phyloP scores from a whole-genome alignment of 2,113 vertebrate genomes.

The Dendropsophus ebraccatus region DNA sequence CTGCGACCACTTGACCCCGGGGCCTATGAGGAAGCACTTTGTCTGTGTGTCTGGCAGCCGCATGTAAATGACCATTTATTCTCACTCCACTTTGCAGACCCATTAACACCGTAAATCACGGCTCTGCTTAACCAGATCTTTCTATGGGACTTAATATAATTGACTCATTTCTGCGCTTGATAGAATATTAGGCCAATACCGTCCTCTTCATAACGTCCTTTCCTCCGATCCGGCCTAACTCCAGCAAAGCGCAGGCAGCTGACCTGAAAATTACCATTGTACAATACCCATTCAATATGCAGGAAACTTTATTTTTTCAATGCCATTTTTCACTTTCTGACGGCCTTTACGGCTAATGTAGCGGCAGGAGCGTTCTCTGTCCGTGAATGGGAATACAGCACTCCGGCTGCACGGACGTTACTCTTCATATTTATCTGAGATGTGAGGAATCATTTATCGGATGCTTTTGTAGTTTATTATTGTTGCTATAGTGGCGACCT shows the following conservation, averaged over 20 bases:
- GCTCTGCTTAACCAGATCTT: not conserved
- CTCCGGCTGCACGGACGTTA: not conserved
- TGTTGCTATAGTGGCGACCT: not conserved
- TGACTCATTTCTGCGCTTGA: not conserved
- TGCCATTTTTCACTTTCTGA: not conserved
- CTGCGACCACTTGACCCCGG: not conserved
- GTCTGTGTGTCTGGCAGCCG: not conserved
- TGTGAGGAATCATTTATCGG: not conserved
- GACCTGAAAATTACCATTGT: not conserved
- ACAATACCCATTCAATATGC: not conserved
- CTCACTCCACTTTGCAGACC: not conserved
- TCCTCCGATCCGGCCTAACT: not conserved
- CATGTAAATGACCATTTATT: not conserved
- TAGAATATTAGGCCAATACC: not conserved
- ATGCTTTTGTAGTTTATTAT: not conserved
- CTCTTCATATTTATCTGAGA: not conserved
- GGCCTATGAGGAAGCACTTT: not conserved
- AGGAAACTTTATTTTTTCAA: not conserved
- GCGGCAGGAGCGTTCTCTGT: not conserved
- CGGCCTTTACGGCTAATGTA: not conserved
- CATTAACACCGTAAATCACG: not conserved
- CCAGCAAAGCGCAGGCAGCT: not conserved
- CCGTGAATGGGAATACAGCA: not conserved
- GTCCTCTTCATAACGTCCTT: not conserved
- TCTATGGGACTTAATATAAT: not conserved